Evolutionary conservation across 1,140 invertebrate genomes (phyloP).

Genomic region (Neodiprion virginianus): DNA sequence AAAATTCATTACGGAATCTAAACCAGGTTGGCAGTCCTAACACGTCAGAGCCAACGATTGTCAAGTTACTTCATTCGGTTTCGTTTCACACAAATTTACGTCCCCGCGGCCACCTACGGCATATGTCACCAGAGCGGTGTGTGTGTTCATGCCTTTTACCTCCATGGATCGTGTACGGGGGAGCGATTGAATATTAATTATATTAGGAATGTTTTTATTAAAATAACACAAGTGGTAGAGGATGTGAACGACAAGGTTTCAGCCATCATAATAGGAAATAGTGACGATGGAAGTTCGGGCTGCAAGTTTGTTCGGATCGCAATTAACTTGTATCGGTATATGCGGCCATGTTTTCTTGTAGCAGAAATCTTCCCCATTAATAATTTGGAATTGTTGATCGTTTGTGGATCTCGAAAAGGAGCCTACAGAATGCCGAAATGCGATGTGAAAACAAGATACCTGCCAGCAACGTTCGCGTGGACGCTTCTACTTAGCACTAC

Average conservation of each 20-base stretch:
- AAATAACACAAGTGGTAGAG: constrained; percentile 13
- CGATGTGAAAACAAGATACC: constrained; percentile 90
- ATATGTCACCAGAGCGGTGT: neutral
- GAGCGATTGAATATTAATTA: constrained; percentile 27
- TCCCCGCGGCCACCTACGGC: neutral
- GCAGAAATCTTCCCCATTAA: constrained; percentile 55
- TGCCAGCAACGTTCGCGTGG: constrained; percentile 97
- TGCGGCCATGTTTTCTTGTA: constrained; percentile 60
- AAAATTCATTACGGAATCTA: neutral
- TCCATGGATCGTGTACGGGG: constrained; percentile 9
- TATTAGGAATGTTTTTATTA: constrained; percentile 23
- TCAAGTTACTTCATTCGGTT: neutral
- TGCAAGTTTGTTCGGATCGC: constrained; percentile 28
- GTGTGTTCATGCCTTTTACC: constrained; percentile 5
- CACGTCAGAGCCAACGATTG: neutral
- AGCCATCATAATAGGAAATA: neutral
- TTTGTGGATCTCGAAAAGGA: constrained; percentile 23
- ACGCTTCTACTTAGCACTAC: constrained; percentile 88
- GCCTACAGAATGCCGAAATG: constrained; percentile 87
- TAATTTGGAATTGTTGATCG: constrained; percentile 14
- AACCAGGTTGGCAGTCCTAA: neutral
- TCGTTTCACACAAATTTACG: neutral
- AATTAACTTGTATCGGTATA: constrained; percentile 52
- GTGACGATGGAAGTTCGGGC: neutral
- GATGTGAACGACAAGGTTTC: neutral